Evolutionary conservation across 2,113 vertebrate genomes (phyloP), one percentile per base, ranked within the genome.

Genomic region (Cromileptes altivelis): DNA sequence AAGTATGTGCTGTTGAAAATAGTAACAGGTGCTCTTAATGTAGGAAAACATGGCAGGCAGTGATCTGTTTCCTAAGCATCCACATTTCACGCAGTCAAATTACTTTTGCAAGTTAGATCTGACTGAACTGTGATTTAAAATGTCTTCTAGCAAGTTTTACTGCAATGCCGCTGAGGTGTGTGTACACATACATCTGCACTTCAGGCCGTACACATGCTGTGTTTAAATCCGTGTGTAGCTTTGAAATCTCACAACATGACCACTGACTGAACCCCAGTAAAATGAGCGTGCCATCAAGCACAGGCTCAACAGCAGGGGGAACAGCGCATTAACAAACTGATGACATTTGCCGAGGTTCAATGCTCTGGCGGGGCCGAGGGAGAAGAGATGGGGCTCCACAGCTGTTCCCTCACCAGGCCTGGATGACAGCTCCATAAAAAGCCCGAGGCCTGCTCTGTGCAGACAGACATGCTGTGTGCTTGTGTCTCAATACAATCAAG

Each of bases 371-470:
- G 79, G 81, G 85, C 76, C 67, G 78, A 77, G 72, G 76, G 85
- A 88, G 79, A 37, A 80, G 82, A 86, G 91, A 92, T 81, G 75
- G 84, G 77, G 81, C 87, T 91, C 89, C 89, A 88, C 95, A 95
- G 94, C 94, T 94, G 94, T 90, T 94, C 88, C 74, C 84, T 62
- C 70, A 81, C 80, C 87, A 76, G 75, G 91, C 81, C 80, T 87
- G 89, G 89, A 90, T 90, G 94, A 95, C 92, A 94, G 91, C 87
- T 90, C 93, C 92, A 94, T 92, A 93, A 94, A 94, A 95, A 95
- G 92, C 88, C 80, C 4, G 87, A 81, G 83, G 85, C 78, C 84
- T 91, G 93, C 85, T 85, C 75, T 61, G 80, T 87, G 88, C 65
- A 88, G 88, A 94, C 88, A 92, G 90, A 93, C 91, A 93, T 63